These are phyloP conservation scores for Laticauda colubrina DNA, from an alignment of 2,113 vertebrate genomes.

Conservation along the genomic window DNA sequence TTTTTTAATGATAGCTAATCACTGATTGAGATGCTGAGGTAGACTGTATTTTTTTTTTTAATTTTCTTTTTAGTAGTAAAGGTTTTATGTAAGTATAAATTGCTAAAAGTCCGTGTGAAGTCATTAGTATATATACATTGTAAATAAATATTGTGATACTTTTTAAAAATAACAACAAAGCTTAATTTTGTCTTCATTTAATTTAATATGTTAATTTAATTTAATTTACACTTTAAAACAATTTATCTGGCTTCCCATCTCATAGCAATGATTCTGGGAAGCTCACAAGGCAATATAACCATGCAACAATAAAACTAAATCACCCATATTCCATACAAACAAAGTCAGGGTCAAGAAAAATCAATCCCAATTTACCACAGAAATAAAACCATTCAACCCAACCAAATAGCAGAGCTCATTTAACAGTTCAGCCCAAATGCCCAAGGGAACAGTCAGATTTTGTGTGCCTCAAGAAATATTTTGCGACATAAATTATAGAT, in stretches of 20 bases:
- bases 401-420: neutral
- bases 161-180: neutral
- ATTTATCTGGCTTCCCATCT: neutral
- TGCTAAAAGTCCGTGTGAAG: neutral
- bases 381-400: neutral
- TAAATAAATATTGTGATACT: neutral
- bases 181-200: neutral
- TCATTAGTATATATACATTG: neutral
- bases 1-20: neutral
- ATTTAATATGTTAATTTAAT: neutral
- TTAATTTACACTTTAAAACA: neutral
- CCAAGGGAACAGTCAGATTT: neutral
- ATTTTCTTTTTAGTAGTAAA: neutral
- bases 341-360: neutral
- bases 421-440: neutral
- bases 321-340: neutral
- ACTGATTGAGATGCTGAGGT: neutral
- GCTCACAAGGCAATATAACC: neutral
- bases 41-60: neutral
- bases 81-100: neutral
- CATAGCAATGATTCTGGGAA: neutral
- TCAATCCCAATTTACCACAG: neutral
- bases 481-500: neutral
- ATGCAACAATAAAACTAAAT: neutral
- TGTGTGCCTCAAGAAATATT: neutral